Evolutionary conservation across 2,113 vertebrate genomes (phyloP).

Genomic region (Daubentonia madagascariensis): DNA sequence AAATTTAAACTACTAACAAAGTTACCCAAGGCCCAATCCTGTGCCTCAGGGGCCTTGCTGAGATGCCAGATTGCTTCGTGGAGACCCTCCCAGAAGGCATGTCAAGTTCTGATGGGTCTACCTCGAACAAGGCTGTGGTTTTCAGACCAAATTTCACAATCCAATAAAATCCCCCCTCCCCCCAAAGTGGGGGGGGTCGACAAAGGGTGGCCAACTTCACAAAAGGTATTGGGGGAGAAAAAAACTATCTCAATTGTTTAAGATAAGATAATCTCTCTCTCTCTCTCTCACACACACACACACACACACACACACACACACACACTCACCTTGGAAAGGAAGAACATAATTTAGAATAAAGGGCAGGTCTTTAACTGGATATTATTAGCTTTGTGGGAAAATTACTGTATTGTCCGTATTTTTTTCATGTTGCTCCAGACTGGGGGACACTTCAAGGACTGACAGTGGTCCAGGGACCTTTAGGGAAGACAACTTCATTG

Average conservation of each 20-base stretch:
- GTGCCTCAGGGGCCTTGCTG: neutral
- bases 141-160: neutral
- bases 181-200: neutral
- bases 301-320: neutral
- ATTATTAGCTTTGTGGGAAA: neutral
- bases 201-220: neutral
- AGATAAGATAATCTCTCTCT: neutral
- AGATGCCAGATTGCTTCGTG: neutral
- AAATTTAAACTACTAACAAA: constrained; percentile 6
- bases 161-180: neutral
- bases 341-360: neutral
- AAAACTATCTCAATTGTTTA: neutral
- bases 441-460: neutral
- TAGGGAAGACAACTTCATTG: neutral
- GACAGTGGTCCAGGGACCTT: neutral
- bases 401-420: neutral
- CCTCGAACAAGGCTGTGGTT: neutral
- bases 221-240: neutral
- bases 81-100: neutral
- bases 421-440: neutral
- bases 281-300: too few species aligned
- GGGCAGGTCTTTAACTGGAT: neutral
- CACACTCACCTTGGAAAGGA: neutral
- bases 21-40: neutral
- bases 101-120: neutral